Conservation (phyloP, 2,113 vertebrate species). For the Notothenia rossii region DNA sequence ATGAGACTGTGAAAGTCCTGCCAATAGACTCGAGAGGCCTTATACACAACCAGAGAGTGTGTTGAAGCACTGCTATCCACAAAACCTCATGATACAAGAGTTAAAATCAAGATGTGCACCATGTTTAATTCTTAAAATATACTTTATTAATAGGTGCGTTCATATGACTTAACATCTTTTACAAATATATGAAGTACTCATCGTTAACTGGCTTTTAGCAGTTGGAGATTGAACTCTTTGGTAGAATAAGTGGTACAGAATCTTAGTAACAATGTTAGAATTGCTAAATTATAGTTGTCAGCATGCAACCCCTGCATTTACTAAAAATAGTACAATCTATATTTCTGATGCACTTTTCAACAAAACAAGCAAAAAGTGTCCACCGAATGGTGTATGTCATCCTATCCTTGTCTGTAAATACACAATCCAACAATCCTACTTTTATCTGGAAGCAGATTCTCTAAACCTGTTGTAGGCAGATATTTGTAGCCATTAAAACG, state of each 20-base stretch:
- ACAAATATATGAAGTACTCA: neutral
- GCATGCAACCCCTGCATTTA: too few relatives aligned
- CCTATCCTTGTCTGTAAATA: neutral
- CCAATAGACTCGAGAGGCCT: slow-evolving; percentile 12
- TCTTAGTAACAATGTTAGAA: too few relatives aligned
- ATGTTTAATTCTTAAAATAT: slow-evolving; percentile 39
- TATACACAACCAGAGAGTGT: slow-evolving; percentile 5
- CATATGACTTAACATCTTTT: slow-evolving; percentile 1
- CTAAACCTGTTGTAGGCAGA: slow-evolving; percentile 8
- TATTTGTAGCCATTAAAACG: neutral
- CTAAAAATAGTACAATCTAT: too few relatives aligned
- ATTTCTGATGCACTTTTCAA: neutral
- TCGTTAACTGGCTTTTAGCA: slow-evolving; percentile 1
- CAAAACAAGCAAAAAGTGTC: neutral
- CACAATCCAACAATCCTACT: too few relatives aligned
- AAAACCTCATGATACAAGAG: neutral
- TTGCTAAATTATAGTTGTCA: neutral
- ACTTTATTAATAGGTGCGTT: slow-evolving; percentile 34
- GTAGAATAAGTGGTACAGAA: neutral
- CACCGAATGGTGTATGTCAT: slow-evolving; percentile 32
- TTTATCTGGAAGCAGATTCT: neutral
- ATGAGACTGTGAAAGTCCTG: slow-evolving; percentile 6
- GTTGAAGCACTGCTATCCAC: neutral
- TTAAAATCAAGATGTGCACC: neutral
- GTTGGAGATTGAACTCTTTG: neutral